Base-by-base conservation (phyloP, 2,797 vertebrate genomes). In the Molossus molossus region DNA sequence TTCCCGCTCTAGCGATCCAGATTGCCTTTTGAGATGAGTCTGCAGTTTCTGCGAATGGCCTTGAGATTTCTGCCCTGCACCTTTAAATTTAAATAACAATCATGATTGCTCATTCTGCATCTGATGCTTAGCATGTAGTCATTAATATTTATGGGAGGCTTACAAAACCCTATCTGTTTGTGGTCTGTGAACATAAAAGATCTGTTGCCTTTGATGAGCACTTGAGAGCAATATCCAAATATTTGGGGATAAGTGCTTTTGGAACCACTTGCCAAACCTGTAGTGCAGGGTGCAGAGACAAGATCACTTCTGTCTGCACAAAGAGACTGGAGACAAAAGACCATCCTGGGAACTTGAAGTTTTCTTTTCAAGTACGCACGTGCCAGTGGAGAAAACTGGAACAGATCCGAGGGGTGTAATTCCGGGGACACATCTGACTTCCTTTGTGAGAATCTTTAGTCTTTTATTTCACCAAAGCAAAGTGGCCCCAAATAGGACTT, bases 1-100 rank as follows among this genome's bases (percentile, higher is more conserved):
- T 86, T 94, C 29, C 23, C 15, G 40, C 90, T 88, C 11, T 14
- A 83, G 27, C 90, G 87, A 84, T 37, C 18, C 33, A 79, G 4
- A 20, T 55, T 94, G 45, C 12, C 6, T 65, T 93, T 82, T 70
- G 67, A 94, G 58, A 69, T 79, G 87, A 45, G 45, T 64, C 25
- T 91, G 12, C 14, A 87, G 37, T 92, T 91, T 82, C 62, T 84
- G 23, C 3, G 9, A 60, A 33, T 72, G 21, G 53, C 45, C 83
- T 89, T 93, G 80, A 82, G 12, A 65, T 89, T 97, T 96, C 77
- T 89, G 53, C 83, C 23, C 48, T 92, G 18, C 20, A 70, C 65
- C 37, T 97, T 96, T 94, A 95, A 86, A 95, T 95, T 92, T 81
- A 95, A 94, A 94, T 85, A 91, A 92, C 93, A 94, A 84, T 45